Base-by-base conservation (phyloP, 2,888 invertebrate species). In the Magallana nippona region DNA sequence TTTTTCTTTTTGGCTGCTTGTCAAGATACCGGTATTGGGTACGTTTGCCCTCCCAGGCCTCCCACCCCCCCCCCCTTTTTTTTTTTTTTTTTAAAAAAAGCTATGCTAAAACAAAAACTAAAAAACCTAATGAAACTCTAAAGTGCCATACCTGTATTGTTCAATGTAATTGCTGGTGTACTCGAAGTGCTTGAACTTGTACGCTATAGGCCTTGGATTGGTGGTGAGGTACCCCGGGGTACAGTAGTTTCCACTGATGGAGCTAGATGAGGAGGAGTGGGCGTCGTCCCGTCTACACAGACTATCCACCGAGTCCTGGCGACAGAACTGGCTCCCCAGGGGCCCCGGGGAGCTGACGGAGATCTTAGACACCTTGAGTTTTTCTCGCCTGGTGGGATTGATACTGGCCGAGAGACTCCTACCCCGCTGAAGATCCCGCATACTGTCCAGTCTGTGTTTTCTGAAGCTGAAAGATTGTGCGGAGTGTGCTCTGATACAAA, bases 401-500 rank as follows among this genome's bases (percentile, higher is more conserved):
- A n/a, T 58, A 27, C 58, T 80, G n/a, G 84, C 84, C 0, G 83
- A 82, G 8, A 71, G 84, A 57, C 80, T 83, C 57, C 62, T 60
- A n/a, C 57, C 57, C 10, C 56, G 19, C 44, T 63, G 58, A 15
- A 58, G 19, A 15, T 87, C 87, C 10, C 79, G 78, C 5, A 60
- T 58, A 44, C 85, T 85, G 1, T 85, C 86, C 8, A 79, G 11
- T 1, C 79, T 82, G 19, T 15, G 55, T 82, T 63, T 83, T 56
- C 84, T 85, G 63, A 86, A 85, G 2, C 83, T 79, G 15, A 79
- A 79, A 62, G 63, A 82, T 11, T 77, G 71, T 11, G 84, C 84
- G 27, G 87, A 86, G 60, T 90, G 89, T 10, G 87, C 85, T 63
- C 85, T 85, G 11, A 86, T 82, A 82, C 90, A 90, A 10, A 87